Percentiles rank a stretch among this genome's conserved stretches.
Evolutionary conservation across 64 coral and sea anemone species (phyloP).

Genomic region (Hydrozoanthus tunicans): DNA sequence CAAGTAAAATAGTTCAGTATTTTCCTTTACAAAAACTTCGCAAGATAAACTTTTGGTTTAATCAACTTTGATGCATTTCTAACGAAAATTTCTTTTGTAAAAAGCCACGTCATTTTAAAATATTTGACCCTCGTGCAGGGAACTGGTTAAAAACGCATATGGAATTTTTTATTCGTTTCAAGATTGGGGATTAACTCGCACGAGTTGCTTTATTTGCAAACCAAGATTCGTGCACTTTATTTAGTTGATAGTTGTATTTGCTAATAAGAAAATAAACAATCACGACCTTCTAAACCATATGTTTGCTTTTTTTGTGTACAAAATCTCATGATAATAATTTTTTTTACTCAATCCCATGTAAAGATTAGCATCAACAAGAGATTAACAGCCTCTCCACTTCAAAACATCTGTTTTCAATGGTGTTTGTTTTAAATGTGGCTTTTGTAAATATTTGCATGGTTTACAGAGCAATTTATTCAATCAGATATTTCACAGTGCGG

Average conservation of each 20-base stretch:
- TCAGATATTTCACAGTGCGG: too few relatives aligned
- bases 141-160: slow-evolving; percentile 40
- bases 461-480: not conserved
- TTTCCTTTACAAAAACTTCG: not conserved
- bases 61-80: not conserved
- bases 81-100: slow-evolving; percentile 5
- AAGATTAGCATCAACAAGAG: not conserved
- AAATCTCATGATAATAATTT: slow-evolving; percentile 2
- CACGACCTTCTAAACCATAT: not conserved
- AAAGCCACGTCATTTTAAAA: slow-evolving; percentile 32
- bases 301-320: slow-evolving; percentile 32
- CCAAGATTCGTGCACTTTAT: not conserved
- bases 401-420: slow-evolving; percentile 58
- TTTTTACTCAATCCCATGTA: slow-evolving; percentile 2
- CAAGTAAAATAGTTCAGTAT: not conserved
- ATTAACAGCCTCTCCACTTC: slow-evolving; percentile 16
- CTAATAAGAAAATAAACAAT: slow-evolving; percentile 44
- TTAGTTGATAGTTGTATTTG: not conserved
- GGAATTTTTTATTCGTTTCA: slow-evolving; percentile 44
- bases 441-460: slow-evolving; percentile 21
- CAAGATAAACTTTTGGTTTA: too few relatives aligned
- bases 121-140: slow-evolving; percentile 3
- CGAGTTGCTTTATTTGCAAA: not conserved
- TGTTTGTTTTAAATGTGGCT: not conserved
- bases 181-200: not conserved